A percentile compares a stretch with the other conserved stretches of the same genome.
phyloP scores from a whole-genome alignment of 2,888 invertebrate species.

The Seira musarum region DNA sequence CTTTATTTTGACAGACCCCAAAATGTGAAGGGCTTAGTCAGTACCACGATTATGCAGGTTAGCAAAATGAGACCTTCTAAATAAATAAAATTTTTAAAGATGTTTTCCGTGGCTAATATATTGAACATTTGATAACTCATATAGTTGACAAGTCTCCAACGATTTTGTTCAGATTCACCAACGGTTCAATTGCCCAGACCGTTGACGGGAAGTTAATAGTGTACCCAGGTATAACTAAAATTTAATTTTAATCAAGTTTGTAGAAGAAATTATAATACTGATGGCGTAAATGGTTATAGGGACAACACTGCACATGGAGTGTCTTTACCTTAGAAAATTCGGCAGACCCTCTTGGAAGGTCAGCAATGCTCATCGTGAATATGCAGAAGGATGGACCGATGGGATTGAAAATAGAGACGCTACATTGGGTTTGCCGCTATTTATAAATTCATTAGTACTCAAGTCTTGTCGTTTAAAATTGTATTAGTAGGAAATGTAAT shows the following conservation, averaged over 20 bases:
- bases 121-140: neutral
- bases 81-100: neutral
- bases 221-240: slow-evolving; percentile 76
- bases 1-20: slow-evolving; percentile 75
- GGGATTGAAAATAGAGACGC: slow-evolving; percentile 83
- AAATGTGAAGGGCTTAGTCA: slow-evolving; percentile 87
- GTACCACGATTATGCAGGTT: slow-evolving; percentile 88
- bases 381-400: slow-evolving; percentile 87
- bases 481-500: no score
- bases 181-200: slow-evolving; percentile 89
- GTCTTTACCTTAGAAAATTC: slow-evolving; percentile 88
- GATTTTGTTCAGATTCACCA: slow-evolving; percentile 68
- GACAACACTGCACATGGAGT: slow-evolving; percentile 89
- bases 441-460: no score
- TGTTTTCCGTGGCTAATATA: neutral
- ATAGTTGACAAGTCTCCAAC: slow-evolving; percentile 60
- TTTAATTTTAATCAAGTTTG: neutral
- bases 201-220: slow-evolving; percentile 89
- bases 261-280: neutral
- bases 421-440: no score
- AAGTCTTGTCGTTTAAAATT: no score
- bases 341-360: slow-evolving; percentile 88
- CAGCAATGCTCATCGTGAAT: slow-evolving; percentile 74
- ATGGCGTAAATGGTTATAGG: slow-evolving; percentile 72
- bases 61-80: slow-evolving; percentile 72